phyloP scores from a whole-genome alignment of 1,140 invertebrate species.

The Bombus consobrinus region DNA sequence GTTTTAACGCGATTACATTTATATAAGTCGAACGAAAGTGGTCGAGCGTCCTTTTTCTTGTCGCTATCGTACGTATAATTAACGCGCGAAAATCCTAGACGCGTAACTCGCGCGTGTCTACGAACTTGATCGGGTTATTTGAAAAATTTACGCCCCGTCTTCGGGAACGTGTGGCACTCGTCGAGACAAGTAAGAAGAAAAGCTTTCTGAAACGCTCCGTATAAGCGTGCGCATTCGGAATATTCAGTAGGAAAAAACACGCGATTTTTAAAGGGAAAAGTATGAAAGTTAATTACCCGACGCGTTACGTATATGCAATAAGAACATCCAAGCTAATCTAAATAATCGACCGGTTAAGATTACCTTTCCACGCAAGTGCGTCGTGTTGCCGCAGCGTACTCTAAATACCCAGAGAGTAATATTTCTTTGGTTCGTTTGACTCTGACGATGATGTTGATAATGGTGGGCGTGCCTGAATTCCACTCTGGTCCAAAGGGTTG shows the following conservation, averaged over 20 bases:
- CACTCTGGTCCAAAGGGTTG: constrained; percentile 89
- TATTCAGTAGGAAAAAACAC: no score
- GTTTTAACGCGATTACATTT: constrained; percentile 46
- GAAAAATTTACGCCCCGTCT: no score
- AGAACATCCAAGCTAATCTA: background rate
- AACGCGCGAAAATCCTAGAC: background rate
- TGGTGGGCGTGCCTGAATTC: constrained; percentile 84
- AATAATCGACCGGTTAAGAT: constrained; percentile 19
- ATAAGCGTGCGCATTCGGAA: no score
- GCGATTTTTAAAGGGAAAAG: background rate
- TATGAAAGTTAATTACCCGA: background rate
- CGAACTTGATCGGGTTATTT: no score
- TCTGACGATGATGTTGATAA: constrained; percentile 81
- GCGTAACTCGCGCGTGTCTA: no score
- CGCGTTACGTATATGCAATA: background rate
- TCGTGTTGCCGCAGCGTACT: constrained; percentile 84
- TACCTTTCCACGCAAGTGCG: constrained; percentile 85
- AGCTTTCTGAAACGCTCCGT: no score
- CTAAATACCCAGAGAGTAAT: constrained; percentile 88
- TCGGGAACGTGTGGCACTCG: no score
- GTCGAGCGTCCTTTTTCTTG: background rate
- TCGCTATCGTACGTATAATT: no score
- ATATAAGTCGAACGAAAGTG: constrained; percentile 41
- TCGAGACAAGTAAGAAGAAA: no score
- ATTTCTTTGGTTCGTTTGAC: constrained; percentile 81